Base-by-base conservation (phyloP, 2,113 vertebrate species). In the Rhinopomastus cyanomelas region DNA sequence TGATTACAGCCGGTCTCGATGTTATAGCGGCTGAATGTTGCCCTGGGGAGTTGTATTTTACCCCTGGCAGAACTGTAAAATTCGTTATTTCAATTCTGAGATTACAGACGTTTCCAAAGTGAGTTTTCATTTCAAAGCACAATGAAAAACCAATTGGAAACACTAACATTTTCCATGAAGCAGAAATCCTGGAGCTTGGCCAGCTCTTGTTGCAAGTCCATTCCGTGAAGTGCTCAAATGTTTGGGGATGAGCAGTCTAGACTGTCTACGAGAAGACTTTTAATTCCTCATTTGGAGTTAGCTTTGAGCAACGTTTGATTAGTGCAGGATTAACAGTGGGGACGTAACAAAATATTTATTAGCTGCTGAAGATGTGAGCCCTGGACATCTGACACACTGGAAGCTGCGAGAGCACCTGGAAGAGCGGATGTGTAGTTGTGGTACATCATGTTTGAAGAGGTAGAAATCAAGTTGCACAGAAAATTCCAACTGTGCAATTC, bases 91-190 rank as follows among this genome's bases (percentile, higher is more conserved):
- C 94, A 96, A 79, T 95, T 94, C 62, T 3, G 46, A 93, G 89
- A 81, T 94, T 89, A 93, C 85, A 94, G 67, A 55, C 91, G 37
- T 92, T 85, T 85, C 51, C 39, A 51, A 90, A 96, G 66, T 86
- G 32, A 94, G 88, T 93, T 96, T 95, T 96, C 86, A 65, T 96
- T 93, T 96, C 88, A 75, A 90, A 95, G 87, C 92, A 87, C 94
- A 95, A 76, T 92, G 89, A 94, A 93, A 94, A 93, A 94, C 84
- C 89, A 80, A 94, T 90, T 96, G 95, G 89, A 96, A 95, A 94
- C 91, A 94, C 62, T 94, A 73, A 94, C 78, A 69, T 93, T 96
- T 95, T 96, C 95, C 87, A 93, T 92, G 78, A 95, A 89, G 94
- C 94, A 92, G 69, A 88, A 94, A 57, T 25, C 32, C 94, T 96